phyloP scores from a whole-genome alignment of 92 coral and sea anemone genomes.

The Scolanthus callimorphus region DNA sequence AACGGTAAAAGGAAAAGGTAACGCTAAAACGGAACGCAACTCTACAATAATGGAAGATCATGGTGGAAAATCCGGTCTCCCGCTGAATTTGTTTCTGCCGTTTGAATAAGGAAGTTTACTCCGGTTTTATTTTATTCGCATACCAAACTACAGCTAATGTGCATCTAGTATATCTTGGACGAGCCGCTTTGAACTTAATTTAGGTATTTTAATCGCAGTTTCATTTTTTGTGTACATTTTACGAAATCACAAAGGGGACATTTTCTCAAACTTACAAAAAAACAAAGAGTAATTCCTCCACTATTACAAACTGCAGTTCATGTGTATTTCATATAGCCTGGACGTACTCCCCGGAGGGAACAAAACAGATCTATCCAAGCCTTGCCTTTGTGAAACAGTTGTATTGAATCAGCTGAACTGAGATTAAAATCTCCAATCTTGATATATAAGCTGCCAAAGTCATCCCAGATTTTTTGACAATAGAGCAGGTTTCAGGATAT shows the following conservation, averaged over 20 bases:
- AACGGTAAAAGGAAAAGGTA: too few species aligned
- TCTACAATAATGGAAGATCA: too few species aligned
- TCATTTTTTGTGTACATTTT: too few species aligned
- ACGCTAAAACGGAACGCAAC: too few species aligned
- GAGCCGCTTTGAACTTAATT: too few species aligned
- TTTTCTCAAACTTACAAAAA: constrained; percentile 22
- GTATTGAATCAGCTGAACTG: not conserved
- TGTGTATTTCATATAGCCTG: too few species aligned
- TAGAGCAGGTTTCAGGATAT: constrained; percentile 31
- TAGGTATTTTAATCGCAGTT: too few species aligned
- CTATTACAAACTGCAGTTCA: too few species aligned
- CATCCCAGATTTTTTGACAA: constrained; percentile 47
- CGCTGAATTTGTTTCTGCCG: constrained; percentile 31
- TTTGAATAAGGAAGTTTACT: too few species aligned
- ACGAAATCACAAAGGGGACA: constrained; percentile 18
- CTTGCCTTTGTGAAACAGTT: not conserved
- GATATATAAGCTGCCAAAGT: constrained; percentile 25
- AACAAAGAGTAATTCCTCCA: constrained; percentile 13
- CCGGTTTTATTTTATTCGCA: too few species aligned
- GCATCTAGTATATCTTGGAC: too few species aligned
- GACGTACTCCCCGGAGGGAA: not conserved
- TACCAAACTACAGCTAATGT: too few species aligned
- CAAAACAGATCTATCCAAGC: not conserved
- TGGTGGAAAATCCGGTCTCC: constrained; percentile 41
- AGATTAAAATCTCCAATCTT: constrained; percentile 31